Evolutionary conservation across 2,113 vertebrate species (phyloP).

Genomic region (Columba livia): DNA sequence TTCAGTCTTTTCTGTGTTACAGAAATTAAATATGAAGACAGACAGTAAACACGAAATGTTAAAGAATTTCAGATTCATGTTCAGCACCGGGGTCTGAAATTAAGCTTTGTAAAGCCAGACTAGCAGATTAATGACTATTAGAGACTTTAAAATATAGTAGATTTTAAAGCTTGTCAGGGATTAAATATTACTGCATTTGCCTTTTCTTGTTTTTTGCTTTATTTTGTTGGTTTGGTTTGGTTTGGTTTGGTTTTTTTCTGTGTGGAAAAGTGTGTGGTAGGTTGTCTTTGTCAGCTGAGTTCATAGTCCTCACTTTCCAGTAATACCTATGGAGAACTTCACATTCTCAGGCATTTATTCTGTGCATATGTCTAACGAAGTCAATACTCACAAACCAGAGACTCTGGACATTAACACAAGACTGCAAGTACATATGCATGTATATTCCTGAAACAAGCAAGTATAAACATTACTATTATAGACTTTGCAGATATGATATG

Average conservation of each 20-base stretch:
- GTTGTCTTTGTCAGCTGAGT: neutral
- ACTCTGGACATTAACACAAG: neutral
- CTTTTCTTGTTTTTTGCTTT: no score
- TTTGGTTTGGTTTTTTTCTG: neutral
- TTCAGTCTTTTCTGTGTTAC: neutral
- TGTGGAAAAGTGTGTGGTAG: neutral
- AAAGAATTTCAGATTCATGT: neutral
- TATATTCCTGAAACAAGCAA: neutral
- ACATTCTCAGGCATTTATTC: neutral
- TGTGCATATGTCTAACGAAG: neutral
- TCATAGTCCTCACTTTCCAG: neutral
- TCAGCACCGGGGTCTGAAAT: neutral
- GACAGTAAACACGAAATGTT: neutral
- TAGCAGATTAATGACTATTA: neutral
- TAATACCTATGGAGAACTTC: neutral
- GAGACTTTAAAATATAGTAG: neutral
- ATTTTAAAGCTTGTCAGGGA: neutral
- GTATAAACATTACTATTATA: neutral
- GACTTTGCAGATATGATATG: neutral
- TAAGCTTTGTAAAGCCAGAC: neutral
- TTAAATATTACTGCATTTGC: neutral
- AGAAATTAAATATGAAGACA: neutral
- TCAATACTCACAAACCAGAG: neutral
- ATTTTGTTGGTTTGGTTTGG: no score
- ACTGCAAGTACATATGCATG: neutral